Evolutionary conservation across 2,888 invertebrate species (phyloP), one percentile per base, ranked within the genome.

Genomic region (Drosophila anomalata): DNA sequence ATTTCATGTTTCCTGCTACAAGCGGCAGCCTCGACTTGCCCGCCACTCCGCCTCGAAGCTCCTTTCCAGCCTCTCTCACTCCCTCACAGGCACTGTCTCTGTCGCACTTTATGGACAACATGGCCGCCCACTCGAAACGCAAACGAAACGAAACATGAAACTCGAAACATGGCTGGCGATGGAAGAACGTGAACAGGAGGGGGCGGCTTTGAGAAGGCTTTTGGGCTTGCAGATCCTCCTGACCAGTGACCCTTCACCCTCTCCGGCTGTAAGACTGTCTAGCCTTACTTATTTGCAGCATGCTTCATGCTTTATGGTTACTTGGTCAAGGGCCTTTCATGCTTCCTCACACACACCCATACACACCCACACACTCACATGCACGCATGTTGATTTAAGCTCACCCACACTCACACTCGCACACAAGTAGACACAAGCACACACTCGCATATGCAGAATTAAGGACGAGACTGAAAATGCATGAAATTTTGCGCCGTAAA

Each of bases 291-390:
- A 83, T 83, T 86, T 83, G 81, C 80, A 83, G 81, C 80, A 83
- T 78, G 86, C 86, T 83, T 86, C 83, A 83, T 83, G 78, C 84
- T 86, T 86, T 88, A 86, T 82, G 86, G 88, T 88, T 86, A 86
- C 86, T 86, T 86, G 86, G 86, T 86, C 86, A 86, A 86, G 86
- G 86, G 88, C 86, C 80, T 86, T 87, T 81, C 73, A 76, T 76
- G 68, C 70, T 67, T 46, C 78, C 57, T 48, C 66, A n/a, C 54
- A 51, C 52, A 48, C 60, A 53, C 52, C 29, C 47, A 44, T 22
- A 57, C 60, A 44, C 61, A 53, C 52, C 29, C 47, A 47, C 26
- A 57, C 62, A 44, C 61, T 48, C 24, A 59, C 56, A 33, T 29
- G 9, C 12, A 60, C 54, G 29, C 17, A 75, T 72, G 62, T 76